A percentile compares a stretch with the other conserved stretches of the same genome.
Conservation (phyloP, 2,888 invertebrate genomes). For the Melanchra persicariae region DNA sequence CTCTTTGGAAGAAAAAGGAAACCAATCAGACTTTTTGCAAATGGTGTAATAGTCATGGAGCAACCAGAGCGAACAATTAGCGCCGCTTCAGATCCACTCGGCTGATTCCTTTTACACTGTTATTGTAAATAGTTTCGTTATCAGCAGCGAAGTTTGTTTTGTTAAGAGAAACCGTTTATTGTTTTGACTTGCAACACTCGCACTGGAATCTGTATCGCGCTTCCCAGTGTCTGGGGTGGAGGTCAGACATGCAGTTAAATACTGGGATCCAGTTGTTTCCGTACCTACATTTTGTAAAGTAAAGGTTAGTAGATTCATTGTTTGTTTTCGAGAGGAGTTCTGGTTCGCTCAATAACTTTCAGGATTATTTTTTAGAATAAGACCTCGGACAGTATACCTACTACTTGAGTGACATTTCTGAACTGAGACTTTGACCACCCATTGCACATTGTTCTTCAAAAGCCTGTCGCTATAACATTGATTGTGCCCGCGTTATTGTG, state of each 20-base stretch:
- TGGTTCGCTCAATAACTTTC: not conserved
- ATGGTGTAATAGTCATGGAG: conserved; percentile 14
- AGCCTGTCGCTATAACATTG: conserved; percentile 3
- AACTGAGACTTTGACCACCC: not conserved
- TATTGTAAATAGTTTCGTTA: conserved; percentile 34
- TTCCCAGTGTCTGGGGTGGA: not conserved
- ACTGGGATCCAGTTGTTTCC: not conserved
- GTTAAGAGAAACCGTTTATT: conserved; percentile 9
- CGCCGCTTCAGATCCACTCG: conserved; percentile 13
- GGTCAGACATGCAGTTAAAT: not conserved
- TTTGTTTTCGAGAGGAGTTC: too few relatives aligned
- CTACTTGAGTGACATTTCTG: not conserved
- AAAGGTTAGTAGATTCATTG: not conserved
- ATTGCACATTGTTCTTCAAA: conserved; percentile 6
- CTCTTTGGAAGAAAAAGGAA: not conserved
- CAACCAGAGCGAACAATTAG: conserved; percentile 28
- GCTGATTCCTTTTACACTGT: conserved; percentile 4
- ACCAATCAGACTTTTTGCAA: not conserved
- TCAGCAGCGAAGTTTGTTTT: conserved; percentile 17
- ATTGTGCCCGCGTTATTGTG: conserved; percentile 4
- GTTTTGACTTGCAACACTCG: conserved; percentile 21
- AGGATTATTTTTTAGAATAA: not conserved
- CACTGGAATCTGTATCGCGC: not conserved
- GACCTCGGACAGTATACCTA: not conserved
- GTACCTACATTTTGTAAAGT: not conserved